Evolutionary conservation across 2,888 invertebrate species (phyloP).

Genomic region (Galerucella pusilla): DNA sequence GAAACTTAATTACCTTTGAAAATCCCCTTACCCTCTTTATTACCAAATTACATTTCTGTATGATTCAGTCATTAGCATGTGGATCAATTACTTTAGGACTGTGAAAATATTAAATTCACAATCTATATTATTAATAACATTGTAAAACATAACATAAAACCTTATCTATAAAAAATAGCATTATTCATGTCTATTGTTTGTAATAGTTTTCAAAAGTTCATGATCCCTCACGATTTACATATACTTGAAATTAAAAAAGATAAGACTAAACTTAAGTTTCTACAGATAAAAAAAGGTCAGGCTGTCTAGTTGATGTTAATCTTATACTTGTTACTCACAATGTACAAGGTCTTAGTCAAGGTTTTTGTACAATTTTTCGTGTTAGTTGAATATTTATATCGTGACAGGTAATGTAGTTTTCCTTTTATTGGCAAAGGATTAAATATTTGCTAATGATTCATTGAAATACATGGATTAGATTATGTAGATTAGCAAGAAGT

Average conservation of each 20-base stretch:
- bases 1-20: too few relatives aligned
- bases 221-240: background rate
- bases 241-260: background rate
- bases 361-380: background rate
- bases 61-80: too few relatives aligned
- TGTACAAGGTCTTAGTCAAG: slow-evolving; percentile 18
- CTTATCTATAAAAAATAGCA: background rate
- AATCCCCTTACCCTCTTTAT: too few relatives aligned
- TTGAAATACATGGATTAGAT: background rate
- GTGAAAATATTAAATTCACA: too few relatives aligned
- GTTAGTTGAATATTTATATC: background rate
- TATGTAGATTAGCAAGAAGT: too few relatives aligned
- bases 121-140: too few relatives aligned
- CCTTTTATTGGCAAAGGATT: background rate
- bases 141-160: background rate
- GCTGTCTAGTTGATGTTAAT: slow-evolving; percentile 18
- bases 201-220: slow-evolving; percentile 5
- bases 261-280: background rate
- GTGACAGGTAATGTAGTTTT: background rate
- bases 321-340: slow-evolving; percentile 13
- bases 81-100: too few relatives aligned
- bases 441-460: background rate
- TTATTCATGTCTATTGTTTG: background rate
- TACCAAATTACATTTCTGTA: too few relatives aligned
- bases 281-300: slow-evolving; percentile 11